Base-by-base conservation (phyloP, 2,113 vertebrate species). In the Phasianus colchicus region DNA sequence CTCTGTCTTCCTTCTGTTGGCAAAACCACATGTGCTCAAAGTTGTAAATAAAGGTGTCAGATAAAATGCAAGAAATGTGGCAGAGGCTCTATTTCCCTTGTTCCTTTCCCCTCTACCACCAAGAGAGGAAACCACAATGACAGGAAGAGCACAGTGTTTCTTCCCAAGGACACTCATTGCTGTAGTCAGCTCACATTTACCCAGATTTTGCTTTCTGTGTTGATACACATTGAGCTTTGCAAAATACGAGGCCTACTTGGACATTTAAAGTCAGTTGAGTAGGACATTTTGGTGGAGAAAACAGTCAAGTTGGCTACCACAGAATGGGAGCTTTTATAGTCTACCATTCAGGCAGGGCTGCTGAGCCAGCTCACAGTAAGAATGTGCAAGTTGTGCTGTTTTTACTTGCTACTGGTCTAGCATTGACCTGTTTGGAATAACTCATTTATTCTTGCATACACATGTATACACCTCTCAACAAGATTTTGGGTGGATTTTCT, bases 141-240 rank as follows among this genome's bases (percentile, higher is more conserved):
- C 93, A 92, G 91, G 96, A 97, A 94, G 83, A 89, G 45, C 0
- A 4, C 45, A 85, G 38, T 54, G 52, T 88, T 97, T 96, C 88
- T 86, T 95, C 75, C 30, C 2, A 1, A 66, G 77, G 25, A 89
- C 30, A 55, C 63, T 30, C 24, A 32, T 25, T 69, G 36, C 74
- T 86, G 61, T 30, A 86, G 64, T 83, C 32, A 48, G 10, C 55
- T 89, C 34, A 55, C 47, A 4, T 74, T 92, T 89, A 74, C 75
- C 57, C 55, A 84, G 69, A 89, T 45, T 61, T 75, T 71, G 30
- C 38, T 91, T 70, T 70, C 48, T 50, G 15, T 45, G 22, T 40
- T 81, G 55, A 65, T 1, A 8, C 8, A 6, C 61, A 88, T 95
- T 87, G 60, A 66, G 61, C 55, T 64, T 40, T 55, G 65, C 70